Evolutionary conservation across 1,140 invertebrate species (phyloP).

Genomic region (Choristoneura fumiferana): DNA sequence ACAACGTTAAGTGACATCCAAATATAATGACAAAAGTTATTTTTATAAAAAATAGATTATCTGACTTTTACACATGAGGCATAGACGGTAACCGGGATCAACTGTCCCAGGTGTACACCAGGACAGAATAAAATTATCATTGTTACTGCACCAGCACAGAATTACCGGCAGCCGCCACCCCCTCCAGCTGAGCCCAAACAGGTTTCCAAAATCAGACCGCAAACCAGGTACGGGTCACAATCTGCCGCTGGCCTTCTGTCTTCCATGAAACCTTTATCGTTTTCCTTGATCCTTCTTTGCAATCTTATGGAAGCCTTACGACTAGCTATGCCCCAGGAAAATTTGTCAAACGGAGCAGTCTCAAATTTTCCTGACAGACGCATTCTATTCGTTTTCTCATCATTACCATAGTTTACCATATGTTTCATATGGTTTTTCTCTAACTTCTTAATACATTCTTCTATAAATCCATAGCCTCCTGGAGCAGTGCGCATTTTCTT

Average conservation of each 20-base stretch:
- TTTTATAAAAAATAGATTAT: too few relatives aligned
- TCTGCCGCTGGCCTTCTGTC: conserved; percentile 96
- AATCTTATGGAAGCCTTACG: conserved; percentile 89
- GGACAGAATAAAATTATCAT: too few relatives aligned
- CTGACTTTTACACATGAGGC: too few relatives aligned
- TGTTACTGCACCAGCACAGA: not conserved
- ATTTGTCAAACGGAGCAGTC: conserved; percentile 92
- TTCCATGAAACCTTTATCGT: conserved; percentile 94
- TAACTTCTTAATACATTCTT: conserved; percentile 90
- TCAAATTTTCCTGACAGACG: conserved; percentile 93
- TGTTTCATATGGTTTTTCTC: conserved; percentile 91
- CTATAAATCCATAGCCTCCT: conserved; percentile 86
- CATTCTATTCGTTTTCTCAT: conserved; percentile 90
- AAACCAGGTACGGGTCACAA: conserved; percentile 93
- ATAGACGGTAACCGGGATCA: too few relatives aligned
- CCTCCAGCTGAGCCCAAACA: conserved; percentile 10
- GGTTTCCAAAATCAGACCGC: conserved; percentile 83
- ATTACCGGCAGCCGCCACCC: not conserved
- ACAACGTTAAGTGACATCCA: too few relatives aligned
- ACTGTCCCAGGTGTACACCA: too few relatives aligned
- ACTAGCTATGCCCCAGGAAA: conserved; percentile 87
- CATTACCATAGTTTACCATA: conserved; percentile 94
- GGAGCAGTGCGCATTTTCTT: conserved; percentile 88
- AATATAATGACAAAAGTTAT: too few relatives aligned
- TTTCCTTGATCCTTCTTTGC: conserved; percentile 89